Evolutionary conservation across 2,888 invertebrate genomes (phyloP), one percentile per base, ranked within the genome.

Genomic region (Apeira syringaria): DNA sequence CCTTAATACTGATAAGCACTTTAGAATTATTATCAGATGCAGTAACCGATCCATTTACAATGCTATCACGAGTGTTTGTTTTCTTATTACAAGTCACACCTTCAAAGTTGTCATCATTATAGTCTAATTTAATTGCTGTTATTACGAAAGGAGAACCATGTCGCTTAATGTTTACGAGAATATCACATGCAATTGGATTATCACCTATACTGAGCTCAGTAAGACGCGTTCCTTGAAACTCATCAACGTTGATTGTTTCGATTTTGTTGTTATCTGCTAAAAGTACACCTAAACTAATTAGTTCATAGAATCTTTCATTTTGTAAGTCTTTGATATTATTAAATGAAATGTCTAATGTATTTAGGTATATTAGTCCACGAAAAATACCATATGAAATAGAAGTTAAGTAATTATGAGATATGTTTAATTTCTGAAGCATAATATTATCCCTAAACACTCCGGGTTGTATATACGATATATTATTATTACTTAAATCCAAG

Each of bases 201-300:
- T 67, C 72, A 2, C 84, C 83, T 32, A 85, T 80, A 49, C 84
- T 85, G 5, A 85, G 59, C 22, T 44, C 61, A 5, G 40, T 37
- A 27, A 83, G 54, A 47, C 50, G 57, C 0, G 68, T 70, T 0
- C 69, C 62, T 4, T 34, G 11, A 51, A 83, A 78, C n/a, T 77
- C 71, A 18, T 68, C 62, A n/a, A 58, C 42, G 2, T 59, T 54
- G 8, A 84, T 44, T 20, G 58, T 56, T 17, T 45, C 45, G 32
- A 84, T 80, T 47, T 59, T 64, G 50, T 85, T 85, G 47, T 75
- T 53, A 55, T 85, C 84, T 1, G 68, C 74, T 47, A 80, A 69
- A 10, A 85, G 53, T 2, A 56, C 47, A 0, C 47, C 50, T 29
- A 85, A 59, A 35, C 64, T 64, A 25, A 49, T 47, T 0, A 75